Evolutionary conservation across 2,797 vertebrate species (phyloP).

Genomic region (Paratrypauchen microcephalus): DNA sequence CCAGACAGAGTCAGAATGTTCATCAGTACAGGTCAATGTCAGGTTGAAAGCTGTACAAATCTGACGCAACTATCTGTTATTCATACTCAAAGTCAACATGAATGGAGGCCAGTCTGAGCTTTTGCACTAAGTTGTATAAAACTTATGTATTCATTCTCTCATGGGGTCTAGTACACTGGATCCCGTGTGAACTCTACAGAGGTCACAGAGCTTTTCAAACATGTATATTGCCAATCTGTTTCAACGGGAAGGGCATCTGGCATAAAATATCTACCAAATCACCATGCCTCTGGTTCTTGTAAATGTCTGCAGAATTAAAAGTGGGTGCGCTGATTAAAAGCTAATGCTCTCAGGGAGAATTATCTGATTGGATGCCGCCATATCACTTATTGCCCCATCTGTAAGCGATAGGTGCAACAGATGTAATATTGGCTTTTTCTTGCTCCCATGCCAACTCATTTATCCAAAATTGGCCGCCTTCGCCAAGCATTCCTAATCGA

Average conservation of each 20-base stretch:
- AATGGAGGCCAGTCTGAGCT: constrained; percentile 34
- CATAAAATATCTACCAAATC: background rate
- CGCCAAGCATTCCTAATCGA: constrained; percentile 43
- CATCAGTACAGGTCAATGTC: constrained; percentile 9
- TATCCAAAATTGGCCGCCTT: constrained; percentile 42
- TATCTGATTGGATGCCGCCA: constrained; percentile 1
- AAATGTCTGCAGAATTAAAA: background rate
- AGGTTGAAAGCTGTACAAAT: constrained; percentile 18
- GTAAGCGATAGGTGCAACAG: constrained; percentile 27
- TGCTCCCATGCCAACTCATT: constrained; percentile 26
- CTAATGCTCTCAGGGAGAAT: constrained; percentile 2
- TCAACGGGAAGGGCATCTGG: background rate
- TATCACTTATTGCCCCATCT: constrained; percentile 16
- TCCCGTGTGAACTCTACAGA: no score
- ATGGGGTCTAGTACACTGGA: no score
- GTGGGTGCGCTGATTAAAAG: background rate
- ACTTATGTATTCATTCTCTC: background rate
- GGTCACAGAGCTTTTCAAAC: background rate
- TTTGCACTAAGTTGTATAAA: constrained; percentile 24
- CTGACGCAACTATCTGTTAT: constrained; percentile 3
- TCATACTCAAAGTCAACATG: constrained; percentile 15
- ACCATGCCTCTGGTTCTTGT: background rate
- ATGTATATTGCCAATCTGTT: constrained; percentile 1
- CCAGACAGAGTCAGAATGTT: constrained; percentile 13
- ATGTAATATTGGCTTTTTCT: constrained; percentile 21